These are phyloP conservation scores for Lacanobia oleracea DNA, from an alignment of 2,888 invertebrate genomes.

Conservation along the genomic window DNA sequence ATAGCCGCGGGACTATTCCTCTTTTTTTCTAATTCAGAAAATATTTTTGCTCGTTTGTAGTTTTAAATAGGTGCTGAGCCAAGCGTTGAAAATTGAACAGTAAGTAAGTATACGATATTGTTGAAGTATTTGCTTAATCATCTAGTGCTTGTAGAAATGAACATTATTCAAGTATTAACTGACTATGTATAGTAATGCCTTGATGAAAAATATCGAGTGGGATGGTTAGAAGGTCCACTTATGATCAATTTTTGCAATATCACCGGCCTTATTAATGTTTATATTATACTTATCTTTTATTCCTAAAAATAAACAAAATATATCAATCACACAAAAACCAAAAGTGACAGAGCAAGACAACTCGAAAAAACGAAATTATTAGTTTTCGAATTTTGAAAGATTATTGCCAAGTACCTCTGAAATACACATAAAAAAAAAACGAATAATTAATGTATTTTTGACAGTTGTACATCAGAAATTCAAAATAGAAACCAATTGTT, in stretches of 20 bases:
- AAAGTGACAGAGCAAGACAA: background rate
- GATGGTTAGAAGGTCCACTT: background rate
- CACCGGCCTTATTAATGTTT: background rate
- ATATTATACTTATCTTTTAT: background rate
- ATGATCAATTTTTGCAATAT: background rate
- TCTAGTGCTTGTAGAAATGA: no score
- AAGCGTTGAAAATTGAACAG: background rate
- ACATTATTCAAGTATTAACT: no score
- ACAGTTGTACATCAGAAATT: conserved; percentile 4
- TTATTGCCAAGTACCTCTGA: background rate
- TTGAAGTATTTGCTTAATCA: background rate
- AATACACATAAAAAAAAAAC: background rate
- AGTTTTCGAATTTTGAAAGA: background rate
- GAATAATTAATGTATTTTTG: background rate
- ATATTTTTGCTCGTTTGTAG: background rate
- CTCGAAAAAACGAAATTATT: background rate
- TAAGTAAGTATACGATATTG: background rate
- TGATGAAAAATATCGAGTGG: background rate
- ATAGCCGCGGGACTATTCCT: background rate
- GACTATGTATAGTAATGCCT: no score
- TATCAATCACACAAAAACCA: background rate
- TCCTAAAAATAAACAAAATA: background rate
- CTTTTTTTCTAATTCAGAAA: background rate
- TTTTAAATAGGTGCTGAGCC: background rate
- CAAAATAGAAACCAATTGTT: conserved; percentile 32